These are phyloP conservation scores for Phyllopteryx taeniolatus DNA, from an alignment of 2,113 vertebrate genomes.

Conservation along the genomic window DNA sequence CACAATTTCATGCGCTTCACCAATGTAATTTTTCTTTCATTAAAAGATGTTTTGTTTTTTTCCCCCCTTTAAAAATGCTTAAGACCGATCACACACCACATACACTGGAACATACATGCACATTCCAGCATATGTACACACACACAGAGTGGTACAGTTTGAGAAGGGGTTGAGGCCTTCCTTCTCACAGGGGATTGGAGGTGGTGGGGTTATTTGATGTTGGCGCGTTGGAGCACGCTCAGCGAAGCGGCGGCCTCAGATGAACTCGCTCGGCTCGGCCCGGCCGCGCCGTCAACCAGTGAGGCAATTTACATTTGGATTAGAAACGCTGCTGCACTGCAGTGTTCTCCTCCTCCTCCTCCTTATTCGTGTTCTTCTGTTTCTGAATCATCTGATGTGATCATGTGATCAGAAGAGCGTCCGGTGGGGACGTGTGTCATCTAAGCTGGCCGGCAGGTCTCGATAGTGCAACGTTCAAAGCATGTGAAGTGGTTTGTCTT, in stretches of 20 bases:
- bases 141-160: slow-evolving; percentile 29
- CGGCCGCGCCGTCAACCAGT: slow-evolving; percentile 25
- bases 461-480: not conserved
- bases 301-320: slow-evolving; percentile 60
- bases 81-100: too few relatives aligned
- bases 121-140: not conserved
- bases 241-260: slow-evolving; percentile 51
- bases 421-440: too few relatives aligned
- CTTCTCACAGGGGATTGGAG: not conserved
- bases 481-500: not conserved
- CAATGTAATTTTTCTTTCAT: too few relatives aligned
- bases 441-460: not conserved
- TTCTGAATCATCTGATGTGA: not conserved
- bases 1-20: too few relatives aligned
- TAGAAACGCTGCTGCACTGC: slow-evolving; percentile 35
- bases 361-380: not conserved
- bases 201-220: slow-evolving; percentile 34
- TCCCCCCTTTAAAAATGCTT: too few relatives aligned
- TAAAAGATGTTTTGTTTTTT: too few relatives aligned
- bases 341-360: slow-evolving; percentile 1
- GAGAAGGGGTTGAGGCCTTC: slow-evolving; percentile 23
- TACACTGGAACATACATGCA: not conserved
- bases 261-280: slow-evolving; percentile 35
- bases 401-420: not conserved
- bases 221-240: slow-evolving; percentile 39